These are phyloP conservation scores for Conus ventricosus DNA, from an alignment of 1,140 invertebrate genomes.

Conservation along the genomic window DNA sequence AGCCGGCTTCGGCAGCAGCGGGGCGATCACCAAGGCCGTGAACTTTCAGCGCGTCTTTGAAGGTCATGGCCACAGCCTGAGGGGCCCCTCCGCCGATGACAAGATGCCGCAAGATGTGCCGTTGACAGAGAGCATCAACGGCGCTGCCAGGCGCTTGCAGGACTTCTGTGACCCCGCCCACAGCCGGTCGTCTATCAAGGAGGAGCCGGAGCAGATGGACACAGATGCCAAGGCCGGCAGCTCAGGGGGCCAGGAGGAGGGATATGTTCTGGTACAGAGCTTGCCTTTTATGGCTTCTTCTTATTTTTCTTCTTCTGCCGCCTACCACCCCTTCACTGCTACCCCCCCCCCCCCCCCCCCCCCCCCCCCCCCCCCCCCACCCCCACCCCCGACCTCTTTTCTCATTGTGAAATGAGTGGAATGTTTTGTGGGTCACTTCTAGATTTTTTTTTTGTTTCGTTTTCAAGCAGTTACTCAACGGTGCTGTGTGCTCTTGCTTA, in stretches of 20 bases:
- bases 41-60: slow-evolving; percentile 45
- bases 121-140: slow-evolving; percentile 42
- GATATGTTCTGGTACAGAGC: too few species aligned
- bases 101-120: slow-evolving; percentile 64
- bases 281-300: too few species aligned
- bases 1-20: slow-evolving; percentile 52
- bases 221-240: not conserved
- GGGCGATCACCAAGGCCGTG: slow-evolving; percentile 46
- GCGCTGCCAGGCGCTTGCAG: slow-evolving; percentile 49
- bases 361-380: too few species aligned
- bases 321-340: too few species aligned
- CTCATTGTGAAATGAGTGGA: too few species aligned
- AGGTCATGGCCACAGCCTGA: slow-evolving; percentile 68
- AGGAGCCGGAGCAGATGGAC: slow-evolving; percentile 50
- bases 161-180: slow-evolving; percentile 51
- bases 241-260: slow-evolving; percentile 1
- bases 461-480: too few species aligned
- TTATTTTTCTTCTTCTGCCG: too few species aligned
- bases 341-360: too few species aligned
- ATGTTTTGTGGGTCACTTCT: too few species aligned
- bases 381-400: too few species aligned
- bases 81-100: slow-evolving; percentile 45
- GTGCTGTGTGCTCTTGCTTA: too few species aligned
- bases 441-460: too few species aligned
- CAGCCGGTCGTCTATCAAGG: slow-evolving; percentile 55